Evolutionary conservation across 2,888 invertebrate genomes (phyloP).

Genomic region (Piscicola geometra): DNA sequence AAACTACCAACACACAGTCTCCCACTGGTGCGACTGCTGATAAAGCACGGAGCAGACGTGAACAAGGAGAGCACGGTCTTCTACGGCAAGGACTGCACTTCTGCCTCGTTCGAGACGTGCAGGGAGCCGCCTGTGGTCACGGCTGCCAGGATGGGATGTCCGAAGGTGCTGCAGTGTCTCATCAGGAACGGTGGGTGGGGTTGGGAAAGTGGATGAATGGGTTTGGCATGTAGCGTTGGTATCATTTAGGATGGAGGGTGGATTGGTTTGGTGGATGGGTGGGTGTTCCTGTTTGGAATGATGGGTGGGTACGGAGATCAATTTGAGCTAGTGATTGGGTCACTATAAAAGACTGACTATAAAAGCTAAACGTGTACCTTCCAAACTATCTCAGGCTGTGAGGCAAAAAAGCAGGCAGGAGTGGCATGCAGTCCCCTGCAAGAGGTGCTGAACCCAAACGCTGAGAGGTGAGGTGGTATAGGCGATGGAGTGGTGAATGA

Average conservation of each 20-base stretch:
- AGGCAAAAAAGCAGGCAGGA: not conserved
- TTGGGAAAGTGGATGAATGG: not conserved
- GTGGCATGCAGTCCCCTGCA: not conserved
- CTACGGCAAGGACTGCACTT: constrained; percentile 39
- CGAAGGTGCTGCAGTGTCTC: constrained; percentile 36
- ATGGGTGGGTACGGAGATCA: too few relatives aligned
- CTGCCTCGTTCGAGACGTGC: constrained; percentile 40
- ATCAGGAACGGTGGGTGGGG: constrained; percentile 33
- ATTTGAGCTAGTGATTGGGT: too few relatives aligned
- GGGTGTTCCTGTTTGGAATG: too few relatives aligned
- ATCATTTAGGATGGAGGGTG: too few relatives aligned
- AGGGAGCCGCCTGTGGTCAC: constrained; percentile 42
- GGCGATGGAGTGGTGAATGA: too few relatives aligned
- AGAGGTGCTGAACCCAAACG: too few relatives aligned
- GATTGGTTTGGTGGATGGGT: too few relatives aligned
- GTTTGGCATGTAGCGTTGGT: not conserved
- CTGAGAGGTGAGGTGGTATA: too few relatives aligned
- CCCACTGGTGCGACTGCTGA: constrained; percentile 32
- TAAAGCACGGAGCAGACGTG: constrained; percentile 40
- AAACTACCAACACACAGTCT: constrained; percentile 33
- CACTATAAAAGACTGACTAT: too few relatives aligned
- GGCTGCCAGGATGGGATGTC: constrained; percentile 40
- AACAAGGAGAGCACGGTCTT: constrained; percentile 39
- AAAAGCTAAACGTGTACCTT: too few relatives aligned
- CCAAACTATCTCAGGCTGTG: constrained; percentile 1